Conservation (phyloP, 2,113 vertebrate species). For the Pachypanchax playfairii region DNA sequence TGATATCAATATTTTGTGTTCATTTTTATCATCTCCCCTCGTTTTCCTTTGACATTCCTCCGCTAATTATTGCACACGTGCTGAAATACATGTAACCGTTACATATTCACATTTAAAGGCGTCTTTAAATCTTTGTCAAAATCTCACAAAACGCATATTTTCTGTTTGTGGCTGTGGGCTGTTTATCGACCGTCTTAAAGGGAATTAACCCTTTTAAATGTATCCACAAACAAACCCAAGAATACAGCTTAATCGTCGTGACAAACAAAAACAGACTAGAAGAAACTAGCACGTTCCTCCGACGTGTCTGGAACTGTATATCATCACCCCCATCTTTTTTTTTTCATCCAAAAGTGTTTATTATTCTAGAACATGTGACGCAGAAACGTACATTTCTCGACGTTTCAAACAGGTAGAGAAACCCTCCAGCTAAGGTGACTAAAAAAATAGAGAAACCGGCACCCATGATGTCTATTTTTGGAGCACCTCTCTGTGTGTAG, state of each 20-base stretch:
- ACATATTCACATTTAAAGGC: too few species aligned
- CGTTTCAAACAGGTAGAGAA: not conserved
- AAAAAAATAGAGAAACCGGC: not conserved
- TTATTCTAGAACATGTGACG: not conserved
- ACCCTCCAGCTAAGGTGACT: not conserved
- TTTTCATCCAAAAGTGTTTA: not conserved
- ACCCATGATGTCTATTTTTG: conserved; percentile 21
- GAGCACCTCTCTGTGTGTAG: not conserved
- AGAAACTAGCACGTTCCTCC: not conserved
- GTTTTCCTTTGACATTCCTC: conserved; percentile 6
- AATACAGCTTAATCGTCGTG: not conserved
- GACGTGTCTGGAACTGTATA: too few species aligned
- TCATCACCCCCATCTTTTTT: too few species aligned
- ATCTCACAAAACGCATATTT: too few species aligned
- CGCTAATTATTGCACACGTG: conserved; percentile 24
- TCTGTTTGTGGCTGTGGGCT: too few species aligned
- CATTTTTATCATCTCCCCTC: not conserved
- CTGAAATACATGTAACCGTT: too few species aligned
- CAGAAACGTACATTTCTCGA: not conserved
- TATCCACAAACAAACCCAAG: not conserved
- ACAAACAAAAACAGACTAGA: not conserved
- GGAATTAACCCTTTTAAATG: too few species aligned
- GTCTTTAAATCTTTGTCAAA: too few species aligned
- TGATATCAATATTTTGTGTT: not conserved
- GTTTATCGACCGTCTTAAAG: too few species aligned